Evolutionary conservation across 1,140 invertebrate genomes (phyloP), one percentile per base, ranked within the genome.

Genomic region (Lasioglossum albipes): DNA sequence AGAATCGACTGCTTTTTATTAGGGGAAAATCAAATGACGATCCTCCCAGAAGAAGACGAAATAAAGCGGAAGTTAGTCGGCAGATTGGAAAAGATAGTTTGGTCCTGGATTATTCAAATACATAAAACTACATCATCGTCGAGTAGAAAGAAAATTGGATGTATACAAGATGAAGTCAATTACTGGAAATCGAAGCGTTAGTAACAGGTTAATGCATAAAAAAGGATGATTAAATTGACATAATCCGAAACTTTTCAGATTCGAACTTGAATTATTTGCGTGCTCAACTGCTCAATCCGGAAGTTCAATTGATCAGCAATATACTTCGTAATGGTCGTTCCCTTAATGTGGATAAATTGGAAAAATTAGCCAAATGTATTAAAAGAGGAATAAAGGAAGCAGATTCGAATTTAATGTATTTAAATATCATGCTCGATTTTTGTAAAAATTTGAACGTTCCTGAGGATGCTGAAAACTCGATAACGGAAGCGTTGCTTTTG

Each of bases 71-170:
- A 96, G 97, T 77, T 91, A 97, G 27, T 94, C 97, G 16, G 95
- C 86, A 94, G 96, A 88, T 91, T 98, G 10, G 97, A 98, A 94
- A 95, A 95, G 68, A 95, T 97, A 27, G 96, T 97, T 45, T 95
- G 96, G 36, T 96, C 96, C 87, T 98, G 97, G 98, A 96, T 96
- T 0, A 95, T 95, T 67, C 96, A 98, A 88, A 96, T 98, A 45
- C 96, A 96, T 85, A 95, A 96, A 10, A 95, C 96, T 59, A 90
- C 98, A 0, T 95, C 96, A 84, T 92, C 93, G 70, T 81, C 80
- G 22, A 61, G 59, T 5, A 81, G 68, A 9, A 78, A n/a, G 74
- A 96, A 96, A 87, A 93, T 95, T 49, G 91, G 95, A 67, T 96
- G 95, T 54, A 95, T 97, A 0, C 94, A 95, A 2, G 97, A 98